A percentile compares a stretch with the other conserved stretches of the same genome.
These are phyloP conservation scores for Drosophila nikananu DNA, from an alignment of 1,140 invertebrate genomes.

Conservation along the genomic window DNA sequence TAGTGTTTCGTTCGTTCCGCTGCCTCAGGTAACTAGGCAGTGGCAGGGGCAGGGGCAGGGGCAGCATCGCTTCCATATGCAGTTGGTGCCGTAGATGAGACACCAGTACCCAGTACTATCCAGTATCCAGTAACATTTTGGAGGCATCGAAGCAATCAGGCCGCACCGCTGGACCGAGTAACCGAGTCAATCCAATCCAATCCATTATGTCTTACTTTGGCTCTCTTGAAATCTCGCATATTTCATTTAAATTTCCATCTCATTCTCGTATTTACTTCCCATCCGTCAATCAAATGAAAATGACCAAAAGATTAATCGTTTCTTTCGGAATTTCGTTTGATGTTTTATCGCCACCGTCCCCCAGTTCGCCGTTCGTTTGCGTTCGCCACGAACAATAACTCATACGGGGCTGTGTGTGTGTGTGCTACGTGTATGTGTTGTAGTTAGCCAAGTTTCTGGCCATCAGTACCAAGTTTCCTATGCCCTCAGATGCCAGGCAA, in stretches of 20 bases:
- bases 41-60: neutral
- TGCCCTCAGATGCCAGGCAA: neutral
- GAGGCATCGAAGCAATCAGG: neutral
- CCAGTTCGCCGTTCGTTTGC: constrained; percentile 41
- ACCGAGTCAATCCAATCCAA: constrained; percentile 26
- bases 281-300: constrained; percentile 85
- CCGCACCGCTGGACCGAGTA: neutral
- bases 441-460: constrained; percentile 8
- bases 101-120: neutral
- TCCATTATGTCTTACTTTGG: constrained; percentile 38
- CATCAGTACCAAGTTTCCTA: neutral
- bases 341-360: constrained; percentile 77
- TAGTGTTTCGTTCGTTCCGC: constrained; percentile 54
- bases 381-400: constrained; percentile 45
- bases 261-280: constrained; percentile 76
- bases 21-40: constrained; percentile 19
- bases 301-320: constrained; percentile 85
- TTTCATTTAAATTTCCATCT: constrained; percentile 54
- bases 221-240: constrained; percentile 49
- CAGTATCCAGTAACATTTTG: neutral
- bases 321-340: constrained; percentile 85
- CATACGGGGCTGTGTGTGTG: constrained; percentile 19
- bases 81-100: neutral
- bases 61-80: constrained; percentile 6
- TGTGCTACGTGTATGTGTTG: neutral